phyloP scores from a whole-genome alignment of 2,888 invertebrate genomes.

The Chymomyza fuscimana region DNA sequence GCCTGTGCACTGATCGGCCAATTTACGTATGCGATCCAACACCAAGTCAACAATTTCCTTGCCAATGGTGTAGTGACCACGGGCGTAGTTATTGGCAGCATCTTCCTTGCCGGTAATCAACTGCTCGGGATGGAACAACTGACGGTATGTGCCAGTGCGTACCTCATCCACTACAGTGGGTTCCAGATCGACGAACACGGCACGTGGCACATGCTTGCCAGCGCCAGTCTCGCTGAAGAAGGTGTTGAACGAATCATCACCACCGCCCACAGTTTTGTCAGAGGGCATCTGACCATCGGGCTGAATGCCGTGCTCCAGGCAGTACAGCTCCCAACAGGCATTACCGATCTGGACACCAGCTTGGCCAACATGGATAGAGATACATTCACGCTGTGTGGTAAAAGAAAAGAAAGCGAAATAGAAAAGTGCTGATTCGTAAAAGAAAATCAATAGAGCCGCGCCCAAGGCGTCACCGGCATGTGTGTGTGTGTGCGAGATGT shows the following conservation, averaged over 20 bases:
- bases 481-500: constrained; percentile 21
- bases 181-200: constrained; percentile 94
- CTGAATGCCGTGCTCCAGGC: constrained; percentile 91
- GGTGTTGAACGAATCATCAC: constrained; percentile 89
- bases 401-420: neutral
- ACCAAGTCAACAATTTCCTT: constrained; percentile 93
- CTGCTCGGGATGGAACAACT: constrained; percentile 94
- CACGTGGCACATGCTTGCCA: constrained; percentile 92
- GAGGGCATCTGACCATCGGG: constrained; percentile 93
- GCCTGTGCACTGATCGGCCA: constrained; percentile 93
- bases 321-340: constrained; percentile 93
- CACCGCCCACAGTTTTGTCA: constrained; percentile 87
- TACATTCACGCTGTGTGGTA: constrained; percentile 83
- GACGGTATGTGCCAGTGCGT: constrained; percentile 90
- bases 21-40: constrained; percentile 88
- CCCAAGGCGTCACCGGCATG: constrained; percentile 32
- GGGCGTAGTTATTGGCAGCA: constrained; percentile 95
- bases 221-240: constrained; percentile 87
- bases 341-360: constrained; percentile 93
- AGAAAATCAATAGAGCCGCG: constrained; percentile 62
- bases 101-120: constrained; percentile 95
- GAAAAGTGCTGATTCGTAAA: constrained; percentile 24
- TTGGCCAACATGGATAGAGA: constrained; percentile 92
- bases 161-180: constrained; percentile 96
- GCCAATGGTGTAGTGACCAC: constrained; percentile 96